Conservation (phyloP, 1,140 invertebrate genomes). For the Theocolax elegans region DNA sequence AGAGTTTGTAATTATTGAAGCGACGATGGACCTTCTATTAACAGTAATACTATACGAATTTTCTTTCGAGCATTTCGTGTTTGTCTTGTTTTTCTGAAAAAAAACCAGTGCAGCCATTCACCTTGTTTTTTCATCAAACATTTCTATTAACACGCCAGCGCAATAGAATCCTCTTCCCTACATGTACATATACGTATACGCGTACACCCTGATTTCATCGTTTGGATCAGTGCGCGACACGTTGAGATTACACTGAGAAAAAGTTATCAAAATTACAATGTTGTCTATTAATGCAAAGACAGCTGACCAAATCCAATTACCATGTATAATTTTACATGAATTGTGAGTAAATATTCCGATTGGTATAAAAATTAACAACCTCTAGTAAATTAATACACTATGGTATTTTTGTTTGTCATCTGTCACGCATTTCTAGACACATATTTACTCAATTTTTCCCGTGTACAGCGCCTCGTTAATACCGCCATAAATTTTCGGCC, state of each 20-base stretch:
- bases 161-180: background rate
- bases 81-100: background rate
- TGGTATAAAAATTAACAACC: no score
- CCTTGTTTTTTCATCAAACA: conserved; percentile 21
- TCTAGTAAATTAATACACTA: no score
- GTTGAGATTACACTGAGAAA: conserved; percentile 9
- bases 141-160: conserved; percentile 29
- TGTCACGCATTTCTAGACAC: no score
- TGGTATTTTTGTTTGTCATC: no score
- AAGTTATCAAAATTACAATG: no score
- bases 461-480: background rate
- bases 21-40: background rate
- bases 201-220: conserved; percentile 26
- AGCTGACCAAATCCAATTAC: no score
- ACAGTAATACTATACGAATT: background rate
- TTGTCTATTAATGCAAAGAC: no score
- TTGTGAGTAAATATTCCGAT: no score
- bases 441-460: no score
- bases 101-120: background rate
- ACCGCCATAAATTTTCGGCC: conserved; percentile 17
- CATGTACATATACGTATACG: no score
- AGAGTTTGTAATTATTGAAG: background rate
- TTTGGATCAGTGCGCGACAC: conserved; percentile 12
- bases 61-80: background rate
- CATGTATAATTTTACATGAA: no score